Evolutionary conservation across 1,140 invertebrate genomes (phyloP).

Genomic region (Metaphire vulgaris): DNA sequence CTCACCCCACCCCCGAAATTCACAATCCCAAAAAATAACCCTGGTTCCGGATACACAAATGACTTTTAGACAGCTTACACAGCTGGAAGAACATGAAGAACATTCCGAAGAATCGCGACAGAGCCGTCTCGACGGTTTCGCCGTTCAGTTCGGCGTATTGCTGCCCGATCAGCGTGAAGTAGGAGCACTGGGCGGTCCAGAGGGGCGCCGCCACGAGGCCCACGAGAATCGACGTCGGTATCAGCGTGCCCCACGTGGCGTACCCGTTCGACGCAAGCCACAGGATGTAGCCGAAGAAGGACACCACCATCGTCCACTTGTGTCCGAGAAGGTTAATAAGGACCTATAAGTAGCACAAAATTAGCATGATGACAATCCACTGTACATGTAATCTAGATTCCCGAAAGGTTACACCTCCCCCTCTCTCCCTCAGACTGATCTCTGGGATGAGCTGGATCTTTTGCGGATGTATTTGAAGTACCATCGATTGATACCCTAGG

Average conservation of each 20-base stretch:
- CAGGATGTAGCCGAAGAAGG: conserved; percentile 82
- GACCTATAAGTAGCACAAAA: conserved; percentile 54
- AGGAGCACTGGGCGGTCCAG: conserved; percentile 87
- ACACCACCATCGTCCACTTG: conserved; percentile 87
- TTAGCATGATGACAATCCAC: too few species aligned
- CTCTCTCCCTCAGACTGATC: too few species aligned
- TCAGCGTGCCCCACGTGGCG: conserved; percentile 65
- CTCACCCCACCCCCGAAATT: too few species aligned
- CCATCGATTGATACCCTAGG: too few species aligned
- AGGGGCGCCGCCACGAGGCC: conserved; percentile 87
- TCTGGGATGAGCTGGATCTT: too few species aligned
- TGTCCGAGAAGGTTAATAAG: conserved; percentile 76
- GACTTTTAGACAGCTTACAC: conserved; percentile 58
- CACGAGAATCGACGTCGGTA: conserved; percentile 77
- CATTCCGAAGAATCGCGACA: conserved; percentile 92
- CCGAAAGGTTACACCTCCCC: too few species aligned
- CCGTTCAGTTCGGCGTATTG: conserved; percentile 57
- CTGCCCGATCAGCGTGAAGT: conserved; percentile 80
- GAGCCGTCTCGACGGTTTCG: conserved; percentile 75
- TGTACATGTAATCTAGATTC: too few species aligned
- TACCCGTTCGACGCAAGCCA: conserved; percentile 91
- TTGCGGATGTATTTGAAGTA: too few species aligned
- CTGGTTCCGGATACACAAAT: too few species aligned
- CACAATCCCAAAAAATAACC: too few species aligned
- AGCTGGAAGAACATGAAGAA: conserved; percentile 97